Evolutionary conservation across 1,140 invertebrate genomes (phyloP).

Genomic region (Rhopalosiphum maidis): DNA sequence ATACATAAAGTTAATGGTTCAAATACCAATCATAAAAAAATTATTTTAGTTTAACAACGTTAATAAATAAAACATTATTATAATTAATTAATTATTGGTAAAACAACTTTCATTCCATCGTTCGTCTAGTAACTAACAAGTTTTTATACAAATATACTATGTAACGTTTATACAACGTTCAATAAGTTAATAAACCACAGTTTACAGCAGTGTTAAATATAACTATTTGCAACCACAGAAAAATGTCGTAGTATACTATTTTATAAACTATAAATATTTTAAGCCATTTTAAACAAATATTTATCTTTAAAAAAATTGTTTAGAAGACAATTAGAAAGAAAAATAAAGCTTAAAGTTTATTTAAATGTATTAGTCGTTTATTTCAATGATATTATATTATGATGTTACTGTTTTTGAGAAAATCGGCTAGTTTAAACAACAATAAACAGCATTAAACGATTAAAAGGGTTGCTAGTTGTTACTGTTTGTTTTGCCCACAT

Average conservation of each 20-base stretch:
- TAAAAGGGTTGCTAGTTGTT: conserved; percentile 1
- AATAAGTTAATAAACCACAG: too few relatives aligned
- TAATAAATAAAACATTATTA: too few relatives aligned
- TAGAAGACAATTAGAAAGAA: too few relatives aligned
- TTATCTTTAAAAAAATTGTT: neutral
- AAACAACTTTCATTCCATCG: too few relatives aligned
- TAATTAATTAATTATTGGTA: too few relatives aligned
- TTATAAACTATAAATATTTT: neutral
- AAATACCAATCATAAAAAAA: too few relatives aligned
- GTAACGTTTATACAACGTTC: too few relatives aligned
- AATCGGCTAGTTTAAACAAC: neutral
- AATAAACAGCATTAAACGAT: conserved; percentile 21
- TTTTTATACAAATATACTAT: too few relatives aligned
- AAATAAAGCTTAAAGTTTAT: too few relatives aligned
- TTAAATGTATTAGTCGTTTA: neutral
- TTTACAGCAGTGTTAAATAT: too few relatives aligned
- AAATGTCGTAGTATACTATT: neutral
- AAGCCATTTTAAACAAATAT: neutral
- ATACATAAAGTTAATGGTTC: neutral
- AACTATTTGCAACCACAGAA: neutral
- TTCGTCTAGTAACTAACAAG: too few relatives aligned
- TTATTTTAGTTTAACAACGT: too few relatives aligned
- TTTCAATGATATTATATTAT: neutral
- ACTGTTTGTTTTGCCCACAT: neutral
- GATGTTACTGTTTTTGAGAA: neutral